phyloP scores from a whole-genome alignment of 2,888 invertebrate species.

The Chymomyza caudatula region DNA sequence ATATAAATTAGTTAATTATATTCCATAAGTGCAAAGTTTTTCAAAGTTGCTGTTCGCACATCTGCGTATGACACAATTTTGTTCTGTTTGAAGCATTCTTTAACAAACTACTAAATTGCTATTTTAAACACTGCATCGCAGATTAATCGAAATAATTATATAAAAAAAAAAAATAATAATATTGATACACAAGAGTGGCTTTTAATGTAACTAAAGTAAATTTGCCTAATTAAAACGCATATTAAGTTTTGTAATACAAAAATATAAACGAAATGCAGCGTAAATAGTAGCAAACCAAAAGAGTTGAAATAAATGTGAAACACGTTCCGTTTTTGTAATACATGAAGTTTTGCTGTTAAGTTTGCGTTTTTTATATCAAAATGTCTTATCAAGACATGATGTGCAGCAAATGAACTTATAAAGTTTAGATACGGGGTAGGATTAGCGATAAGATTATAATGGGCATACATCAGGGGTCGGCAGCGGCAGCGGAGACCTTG shows the following conservation, averaged over 20 bases:
- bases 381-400: no score
- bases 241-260: constrained; percentile 28
- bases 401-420: no score
- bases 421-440: no score
- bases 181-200: constrained; percentile 44
- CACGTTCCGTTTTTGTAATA: neutral
- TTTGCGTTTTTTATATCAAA: neutral
- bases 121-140: constrained; percentile 34
- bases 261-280: constrained; percentile 21
- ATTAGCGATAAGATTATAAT: no score
- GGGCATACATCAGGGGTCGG: no score
- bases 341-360: neutral
- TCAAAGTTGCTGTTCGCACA: constrained; percentile 2
- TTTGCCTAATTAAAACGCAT: constrained; percentile 38
- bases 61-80: constrained; percentile 12
- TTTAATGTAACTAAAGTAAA: constrained; percentile 47
- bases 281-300: constrained; percentile 11
- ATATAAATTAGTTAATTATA: constrained; percentile 56
- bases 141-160: constrained; percentile 2
- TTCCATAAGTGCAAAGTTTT: constrained; percentile 48
- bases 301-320: constrained; percentile 39
- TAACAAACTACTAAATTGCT: constrained; percentile 20
- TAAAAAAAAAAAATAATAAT: constrained; percentile 25
- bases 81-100: neutral
- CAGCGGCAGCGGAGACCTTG: no score